phyloP scores from a whole-genome alignment of 1,140 invertebrate genomes.

The Myzus persicae region DNA sequence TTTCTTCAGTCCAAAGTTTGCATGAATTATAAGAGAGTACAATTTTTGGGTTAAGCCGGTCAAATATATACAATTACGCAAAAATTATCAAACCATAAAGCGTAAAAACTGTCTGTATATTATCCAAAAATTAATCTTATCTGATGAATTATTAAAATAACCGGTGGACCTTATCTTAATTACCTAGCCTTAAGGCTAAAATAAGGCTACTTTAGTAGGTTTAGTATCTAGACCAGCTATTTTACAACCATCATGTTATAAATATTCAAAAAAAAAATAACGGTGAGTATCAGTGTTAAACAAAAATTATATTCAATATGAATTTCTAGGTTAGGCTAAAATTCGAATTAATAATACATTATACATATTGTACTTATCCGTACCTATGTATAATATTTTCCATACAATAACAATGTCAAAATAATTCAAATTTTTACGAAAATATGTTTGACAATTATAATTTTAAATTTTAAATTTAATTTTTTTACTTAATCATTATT shows the following conservation, averaged over 20 bases:
- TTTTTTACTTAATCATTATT: no score
- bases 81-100: not conserved
- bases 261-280: not conserved
- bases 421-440: no score
- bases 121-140: not conserved
- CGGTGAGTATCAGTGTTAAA: not conserved
- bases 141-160: not conserved
- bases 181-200: not conserved
- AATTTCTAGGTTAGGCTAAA: no score
- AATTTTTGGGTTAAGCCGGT: not conserved
- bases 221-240: not conserved
- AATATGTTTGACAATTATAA: no score
- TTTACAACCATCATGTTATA: not conserved
- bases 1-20: not conserved
- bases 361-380: no score
- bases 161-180: not conserved
- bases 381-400: no score
- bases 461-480: no score
- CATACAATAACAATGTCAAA: no score
- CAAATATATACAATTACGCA: conserved; percentile 29
- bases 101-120: conserved; percentile 4
- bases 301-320: no score
- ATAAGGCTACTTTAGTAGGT: not conserved
- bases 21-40: not conserved
- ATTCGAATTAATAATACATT: no score